These are phyloP conservation scores for Phrynosoma platyrhinos DNA, from an alignment of 2,113 vertebrate genomes.

Conservation along the genomic window DNA sequence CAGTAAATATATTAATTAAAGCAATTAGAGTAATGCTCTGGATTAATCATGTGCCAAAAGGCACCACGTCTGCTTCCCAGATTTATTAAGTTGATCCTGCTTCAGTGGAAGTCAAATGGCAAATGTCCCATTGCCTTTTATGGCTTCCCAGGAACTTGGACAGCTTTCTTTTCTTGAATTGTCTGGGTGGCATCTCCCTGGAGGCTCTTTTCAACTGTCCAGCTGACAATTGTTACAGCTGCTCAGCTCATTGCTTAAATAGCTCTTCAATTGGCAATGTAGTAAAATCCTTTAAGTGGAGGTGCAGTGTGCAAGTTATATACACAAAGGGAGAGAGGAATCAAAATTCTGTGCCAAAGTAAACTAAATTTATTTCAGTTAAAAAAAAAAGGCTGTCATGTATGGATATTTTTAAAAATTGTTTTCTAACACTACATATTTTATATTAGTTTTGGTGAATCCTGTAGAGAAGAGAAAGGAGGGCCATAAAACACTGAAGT, in stretches of 20 bases:
- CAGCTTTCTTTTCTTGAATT: slow-evolving; percentile 1
- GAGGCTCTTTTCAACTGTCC: neutral
- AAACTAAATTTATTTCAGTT: too few relatives aligned
- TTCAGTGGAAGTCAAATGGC: slow-evolving; percentile 39
- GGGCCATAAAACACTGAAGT: neutral
- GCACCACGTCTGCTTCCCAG: slow-evolving; percentile 22
- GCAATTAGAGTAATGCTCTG: slow-evolving; percentile 6
- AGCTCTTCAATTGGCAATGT: neutral
- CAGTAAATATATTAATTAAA: slow-evolving; percentile 39
- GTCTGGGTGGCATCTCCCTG: neutral
- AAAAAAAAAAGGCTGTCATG: neutral
- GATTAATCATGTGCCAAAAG: slow-evolving; percentile 35
- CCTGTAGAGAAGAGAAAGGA: neutral
- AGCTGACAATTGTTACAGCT: neutral
- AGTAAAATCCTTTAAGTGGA: neutral
- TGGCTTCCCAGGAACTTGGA: slow-evolving; percentile 9
- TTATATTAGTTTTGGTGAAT: neutral
- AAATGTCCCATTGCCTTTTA: slow-evolving; percentile 16
- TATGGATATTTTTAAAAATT: neutral
- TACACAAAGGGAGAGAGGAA: neutral
- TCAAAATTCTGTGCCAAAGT: neutral
- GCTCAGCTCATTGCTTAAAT: neutral
- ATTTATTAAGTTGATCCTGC: slow-evolving; percentile 21
- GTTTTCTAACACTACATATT: neutral
- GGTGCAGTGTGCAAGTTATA: neutral